Percentiles rank a stretch among this genome's conserved stretches.
phyloP scores from a whole-genome alignment of 2,797 vertebrate genomes.

The Pseudotriccus pelzelni region DNA sequence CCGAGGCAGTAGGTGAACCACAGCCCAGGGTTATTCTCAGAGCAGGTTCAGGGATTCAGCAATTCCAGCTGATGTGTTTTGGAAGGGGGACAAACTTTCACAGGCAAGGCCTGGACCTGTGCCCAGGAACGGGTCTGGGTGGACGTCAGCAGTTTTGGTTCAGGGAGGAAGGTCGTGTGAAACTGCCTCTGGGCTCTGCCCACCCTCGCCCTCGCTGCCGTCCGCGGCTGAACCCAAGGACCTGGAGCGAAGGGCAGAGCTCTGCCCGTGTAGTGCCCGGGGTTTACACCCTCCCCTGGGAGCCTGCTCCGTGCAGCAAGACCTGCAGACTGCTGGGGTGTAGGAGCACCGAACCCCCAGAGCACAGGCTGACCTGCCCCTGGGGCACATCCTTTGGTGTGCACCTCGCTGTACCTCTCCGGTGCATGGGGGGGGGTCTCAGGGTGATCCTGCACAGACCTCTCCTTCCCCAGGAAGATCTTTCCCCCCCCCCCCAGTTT shows the following conservation, averaged over 20 bases:
- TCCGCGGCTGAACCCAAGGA: background rate
- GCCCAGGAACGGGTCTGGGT: background rate
- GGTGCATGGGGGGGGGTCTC: background rate
- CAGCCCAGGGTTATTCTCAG: background rate
- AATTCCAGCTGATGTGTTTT: constrained; percentile 21
- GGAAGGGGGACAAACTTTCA: constrained; percentile 31
- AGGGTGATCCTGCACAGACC: background rate
- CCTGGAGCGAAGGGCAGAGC: background rate
- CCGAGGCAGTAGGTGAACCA: accelerated
- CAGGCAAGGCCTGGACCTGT: constrained; percentile 8
- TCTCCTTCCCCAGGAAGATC: background rate
- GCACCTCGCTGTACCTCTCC: background rate
- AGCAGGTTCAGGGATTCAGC: constrained; percentile 35
- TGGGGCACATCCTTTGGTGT: background rate
- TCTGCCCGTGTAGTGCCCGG: accelerated
- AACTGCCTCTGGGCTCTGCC: constrained; percentile 32
- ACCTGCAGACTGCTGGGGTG: background rate
- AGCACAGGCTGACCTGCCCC: background rate
- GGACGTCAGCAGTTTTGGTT: constrained; percentile 66
- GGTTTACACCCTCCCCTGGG: background rate
- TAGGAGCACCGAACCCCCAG: background rate
- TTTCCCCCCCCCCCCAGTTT: background rate
- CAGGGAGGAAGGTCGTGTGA: constrained; percentile 64
- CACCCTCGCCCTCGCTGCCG: background rate
- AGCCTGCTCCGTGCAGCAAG: background rate